These are phyloP conservation scores for Oncorhynchus mykiss DNA, from an alignment of 2,113 vertebrate species.

Conservation along the genomic window DNA sequence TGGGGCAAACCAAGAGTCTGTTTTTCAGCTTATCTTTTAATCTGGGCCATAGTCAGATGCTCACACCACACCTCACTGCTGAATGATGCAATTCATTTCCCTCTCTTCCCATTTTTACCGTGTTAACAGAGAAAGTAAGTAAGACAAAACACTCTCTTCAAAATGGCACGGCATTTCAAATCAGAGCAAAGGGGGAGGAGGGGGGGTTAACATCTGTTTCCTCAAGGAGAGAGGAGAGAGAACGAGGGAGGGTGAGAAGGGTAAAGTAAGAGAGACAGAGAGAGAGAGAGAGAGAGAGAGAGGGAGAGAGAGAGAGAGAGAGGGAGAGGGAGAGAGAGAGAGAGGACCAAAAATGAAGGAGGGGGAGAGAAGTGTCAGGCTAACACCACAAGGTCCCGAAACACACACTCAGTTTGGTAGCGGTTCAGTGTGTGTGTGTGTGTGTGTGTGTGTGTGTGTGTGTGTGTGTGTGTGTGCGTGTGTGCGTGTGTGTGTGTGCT, in stretches of 20 bases:
- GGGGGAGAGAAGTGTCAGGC: conserved; percentile 9
- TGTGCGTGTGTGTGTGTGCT: background rate
- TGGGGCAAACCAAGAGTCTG: background rate
- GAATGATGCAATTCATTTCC: conserved; percentile 17
- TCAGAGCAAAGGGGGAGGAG: conserved; percentile 39
- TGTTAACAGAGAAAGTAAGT: conserved; percentile 53
- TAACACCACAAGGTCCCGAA: background rate
- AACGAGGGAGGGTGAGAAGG: conserved; percentile 42
- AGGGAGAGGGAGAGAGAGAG: too few species aligned
- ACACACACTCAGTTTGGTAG: background rate
- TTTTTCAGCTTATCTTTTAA: background rate
- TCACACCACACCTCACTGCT: conserved; percentile 14
- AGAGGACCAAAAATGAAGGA: conserved; percentile 10
- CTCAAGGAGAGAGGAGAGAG: conserved; percentile 47
- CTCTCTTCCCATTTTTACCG: background rate
- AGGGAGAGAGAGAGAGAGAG: too few species aligned
- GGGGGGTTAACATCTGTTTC: conserved; percentile 66
- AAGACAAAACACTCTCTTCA: conserved; percentile 55
- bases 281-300: background rate
- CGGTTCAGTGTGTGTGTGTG: background rate
- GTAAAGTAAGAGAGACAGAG: conserved; percentile 49
- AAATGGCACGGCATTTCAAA: conserved; percentile 48
- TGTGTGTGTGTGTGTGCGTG: background rate
- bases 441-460: conserved; percentile 5
- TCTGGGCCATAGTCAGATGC: background rate